phyloP scores from a whole-genome alignment of 2,797 vertebrate species.

The Hippoglossus hippoglossus region DNA sequence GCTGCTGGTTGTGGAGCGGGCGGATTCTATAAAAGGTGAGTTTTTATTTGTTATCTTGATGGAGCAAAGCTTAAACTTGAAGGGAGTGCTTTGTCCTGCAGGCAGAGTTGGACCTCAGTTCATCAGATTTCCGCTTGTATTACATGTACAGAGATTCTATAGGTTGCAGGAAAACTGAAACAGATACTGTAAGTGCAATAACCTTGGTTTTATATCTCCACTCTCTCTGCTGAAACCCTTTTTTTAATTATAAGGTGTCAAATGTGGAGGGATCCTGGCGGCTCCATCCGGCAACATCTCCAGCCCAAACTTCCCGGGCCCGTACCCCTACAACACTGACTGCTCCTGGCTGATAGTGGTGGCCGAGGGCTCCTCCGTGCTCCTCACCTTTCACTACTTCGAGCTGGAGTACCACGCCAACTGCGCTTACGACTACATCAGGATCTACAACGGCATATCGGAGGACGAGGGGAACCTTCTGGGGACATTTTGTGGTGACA shows the following conservation, averaged over 20 bases:
- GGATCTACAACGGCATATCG: conserved; percentile 93
- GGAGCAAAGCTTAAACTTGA: conserved; percentile 49
- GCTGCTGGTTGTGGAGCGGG: conserved; percentile 79
- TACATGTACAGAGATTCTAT: conserved; percentile 35
- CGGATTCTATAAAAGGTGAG: conserved; percentile 90
- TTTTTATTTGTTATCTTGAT: conserved; percentile 67
- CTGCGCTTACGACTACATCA: conserved; percentile 95
- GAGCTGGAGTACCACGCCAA: conserved; percentile 91
- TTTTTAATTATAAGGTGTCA: conserved; percentile 87
- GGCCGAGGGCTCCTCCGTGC: conserved; percentile 92
- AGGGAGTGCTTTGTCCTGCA: conserved; percentile 53
- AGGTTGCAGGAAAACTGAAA: conserved; percentile 10
- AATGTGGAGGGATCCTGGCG: conserved; percentile 97
- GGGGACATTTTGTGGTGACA: conserved; percentile 92
- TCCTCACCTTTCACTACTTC: conserved; percentile 94
- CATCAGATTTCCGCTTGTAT: conserved; percentile 60
- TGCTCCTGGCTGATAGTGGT: conserved; percentile 97
- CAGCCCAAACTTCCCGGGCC: conserved; percentile 95
- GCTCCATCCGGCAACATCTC: conserved; percentile 92
- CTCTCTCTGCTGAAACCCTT: conserved; percentile 24
- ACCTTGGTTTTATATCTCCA: background rate
- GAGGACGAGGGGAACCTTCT: conserved; percentile 93
- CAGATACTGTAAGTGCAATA: conserved; percentile 13
- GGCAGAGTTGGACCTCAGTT: conserved; percentile 32
- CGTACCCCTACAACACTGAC: conserved; percentile 93